Conservation (phyloP, 2,797 vertebrate genomes). For the Poecile montanus region DNA sequence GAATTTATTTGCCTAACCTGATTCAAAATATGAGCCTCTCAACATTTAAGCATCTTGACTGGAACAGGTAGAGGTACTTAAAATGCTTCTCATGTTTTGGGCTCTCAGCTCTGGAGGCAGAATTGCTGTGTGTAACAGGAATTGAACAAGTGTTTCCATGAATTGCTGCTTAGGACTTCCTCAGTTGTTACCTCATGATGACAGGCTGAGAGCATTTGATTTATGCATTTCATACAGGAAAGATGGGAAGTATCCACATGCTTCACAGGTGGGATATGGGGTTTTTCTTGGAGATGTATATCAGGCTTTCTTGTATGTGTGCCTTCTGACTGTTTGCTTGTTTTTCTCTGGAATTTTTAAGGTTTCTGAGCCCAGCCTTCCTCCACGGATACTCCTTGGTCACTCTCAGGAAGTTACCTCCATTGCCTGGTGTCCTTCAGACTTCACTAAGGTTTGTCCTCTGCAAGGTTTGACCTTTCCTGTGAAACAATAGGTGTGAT, state of each 20-base stretch:
- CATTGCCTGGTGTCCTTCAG: constrained; percentile 93
- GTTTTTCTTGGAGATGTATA: background rate
- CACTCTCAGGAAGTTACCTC: constrained; percentile 96
- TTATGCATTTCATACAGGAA: background rate
- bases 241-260: background rate
- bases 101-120: background rate
- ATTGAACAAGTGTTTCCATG: background rate
- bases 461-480: background rate
- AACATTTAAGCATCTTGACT: background rate
- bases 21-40: background rate
- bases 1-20: background rate
- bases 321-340: background rate
- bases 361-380: constrained; percentile 85
- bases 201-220: background rate
- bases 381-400: constrained; percentile 88
- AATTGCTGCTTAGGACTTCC: background rate
- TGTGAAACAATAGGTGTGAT: background rate
- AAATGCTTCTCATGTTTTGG: background rate
- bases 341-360: constrained; percentile 62
- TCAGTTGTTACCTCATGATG: background rate
- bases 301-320: background rate
- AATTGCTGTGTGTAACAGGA: background rate
- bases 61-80: background rate
- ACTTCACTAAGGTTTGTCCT: constrained; percentile 91
- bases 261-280: background rate